Evolutionary conservation across 2,113 vertebrate genomes (phyloP).

Genomic region (Pardalotus punctatus): DNA sequence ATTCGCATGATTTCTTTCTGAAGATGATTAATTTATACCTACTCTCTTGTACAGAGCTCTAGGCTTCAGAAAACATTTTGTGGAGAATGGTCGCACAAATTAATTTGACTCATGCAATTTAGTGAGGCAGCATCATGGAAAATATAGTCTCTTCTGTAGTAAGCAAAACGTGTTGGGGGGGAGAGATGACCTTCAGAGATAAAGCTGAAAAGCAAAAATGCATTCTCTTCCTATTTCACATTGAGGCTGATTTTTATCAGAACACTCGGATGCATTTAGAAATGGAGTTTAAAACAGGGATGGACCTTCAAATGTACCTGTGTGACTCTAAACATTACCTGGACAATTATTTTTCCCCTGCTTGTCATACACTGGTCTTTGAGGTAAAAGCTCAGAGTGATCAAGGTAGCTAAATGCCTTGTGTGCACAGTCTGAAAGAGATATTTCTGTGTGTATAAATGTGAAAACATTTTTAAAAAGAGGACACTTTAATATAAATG

Average conservation of each 20-base stretch:
- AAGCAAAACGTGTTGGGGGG: slow-evolving; percentile 45
- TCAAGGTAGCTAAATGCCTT: neutral
- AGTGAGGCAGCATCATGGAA: slow-evolving; percentile 36
- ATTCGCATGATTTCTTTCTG: neutral
- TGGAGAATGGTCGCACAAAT: slow-evolving; percentile 14
- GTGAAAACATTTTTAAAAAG: neutral
- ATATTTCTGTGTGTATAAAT: neutral
- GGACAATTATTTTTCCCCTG: neutral
- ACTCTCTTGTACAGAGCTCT: neutral
- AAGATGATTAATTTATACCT: neutral
- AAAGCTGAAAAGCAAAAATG: slow-evolving; percentile 63
- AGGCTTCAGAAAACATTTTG: neutral
- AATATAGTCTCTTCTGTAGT: slow-evolving; percentile 11
- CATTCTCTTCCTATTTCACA: slow-evolving; percentile 52
- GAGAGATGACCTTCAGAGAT: slow-evolving; percentile 70
- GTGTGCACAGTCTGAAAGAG: neutral
- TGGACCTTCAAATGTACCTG: slow-evolving; percentile 16
- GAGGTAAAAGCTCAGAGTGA: neutral
- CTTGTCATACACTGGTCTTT: neutral
- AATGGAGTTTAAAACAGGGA: slow-evolving; percentile 18
- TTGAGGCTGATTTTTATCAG: slow-evolving; percentile 72
- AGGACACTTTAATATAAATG: neutral
- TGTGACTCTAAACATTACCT: neutral
- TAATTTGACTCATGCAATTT: slow-evolving; percentile 45
- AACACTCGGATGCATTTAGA: slow-evolving; percentile 54